A percentile compares a stretch with the other conserved stretches of the same genome.
Evolutionary conservation across 1,140 invertebrate genomes (phyloP).

Genomic region (Diuraphis noxia): DNA sequence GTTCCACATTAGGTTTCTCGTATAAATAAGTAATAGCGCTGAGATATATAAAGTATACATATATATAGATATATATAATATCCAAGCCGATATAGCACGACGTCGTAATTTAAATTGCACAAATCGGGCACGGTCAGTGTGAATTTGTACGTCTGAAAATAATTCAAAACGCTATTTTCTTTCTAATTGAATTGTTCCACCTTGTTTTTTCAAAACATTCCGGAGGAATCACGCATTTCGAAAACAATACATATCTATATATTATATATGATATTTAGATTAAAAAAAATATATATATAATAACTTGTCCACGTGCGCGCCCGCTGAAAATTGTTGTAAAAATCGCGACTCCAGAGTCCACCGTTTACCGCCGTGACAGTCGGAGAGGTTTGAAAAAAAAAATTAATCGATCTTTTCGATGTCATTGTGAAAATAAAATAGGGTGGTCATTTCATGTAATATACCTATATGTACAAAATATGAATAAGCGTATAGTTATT

Average conservation of each 20-base stretch:
- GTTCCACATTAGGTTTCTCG: conserved; percentile 47
- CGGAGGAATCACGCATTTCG: background rate
- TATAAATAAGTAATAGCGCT: conserved; percentile 47
- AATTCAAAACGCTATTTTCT: conserved; percentile 9
- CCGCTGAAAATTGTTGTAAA: background rate
- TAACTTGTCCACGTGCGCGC: background rate
- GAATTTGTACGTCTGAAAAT: background rate
- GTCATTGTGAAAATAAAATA: conserved; percentile 21
- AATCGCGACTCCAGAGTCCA: background rate
- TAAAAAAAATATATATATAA: background rate
- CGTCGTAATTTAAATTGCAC: conserved; percentile 45
- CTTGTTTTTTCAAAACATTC: conserved; percentile 17
- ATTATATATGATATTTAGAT: background rate
- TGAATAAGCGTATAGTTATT: conserved; percentile 13
- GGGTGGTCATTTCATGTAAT: background rate
- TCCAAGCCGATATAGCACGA: conserved; percentile 23
- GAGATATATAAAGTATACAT: background rate
- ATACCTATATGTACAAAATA: background rate
- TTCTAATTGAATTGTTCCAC: conserved; percentile 18
- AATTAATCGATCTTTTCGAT: conserved; percentile 36
- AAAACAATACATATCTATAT: background rate
- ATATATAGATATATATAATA: background rate
- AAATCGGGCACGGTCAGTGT: conserved; percentile 38
- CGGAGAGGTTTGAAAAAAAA: background rate
- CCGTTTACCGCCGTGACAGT: background rate